Evolutionary conservation across 2,797 vertebrate genomes (phyloP).

Genomic region (Sebastes cheni): DNA sequence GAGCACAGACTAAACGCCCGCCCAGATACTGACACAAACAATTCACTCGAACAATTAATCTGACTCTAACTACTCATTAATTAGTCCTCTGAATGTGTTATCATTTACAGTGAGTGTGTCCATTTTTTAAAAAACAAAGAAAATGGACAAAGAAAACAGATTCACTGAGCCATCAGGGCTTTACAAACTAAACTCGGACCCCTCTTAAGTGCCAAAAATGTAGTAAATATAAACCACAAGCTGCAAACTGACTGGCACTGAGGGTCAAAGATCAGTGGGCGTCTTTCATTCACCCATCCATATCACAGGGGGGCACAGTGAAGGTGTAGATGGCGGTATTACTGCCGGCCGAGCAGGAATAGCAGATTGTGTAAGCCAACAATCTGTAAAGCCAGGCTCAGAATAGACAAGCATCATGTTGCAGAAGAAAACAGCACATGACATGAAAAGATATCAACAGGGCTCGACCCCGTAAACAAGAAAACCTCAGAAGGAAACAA

Average conservation of each 20-base stretch:
- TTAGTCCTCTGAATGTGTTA: neutral
- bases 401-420: constrained; percentile 79
- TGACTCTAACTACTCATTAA: constrained; percentile 8
- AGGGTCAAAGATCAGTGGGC: constrained; percentile 17
- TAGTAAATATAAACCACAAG: neutral
- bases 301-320: neutral
- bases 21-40: constrained; percentile 24
- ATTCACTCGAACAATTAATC: constrained; percentile 24
- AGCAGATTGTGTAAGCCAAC: constrained; percentile 51
- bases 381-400: constrained; percentile 64
- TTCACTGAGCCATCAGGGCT: neutral
- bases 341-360: constrained; percentile 46
- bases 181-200: neutral
- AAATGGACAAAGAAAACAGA: neutral
- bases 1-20: constrained; percentile 15
- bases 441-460: constrained; percentile 44
- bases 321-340: constrained; percentile 27
- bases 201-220: neutral
- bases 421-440: constrained; percentile 65
- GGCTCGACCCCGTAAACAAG: constrained; percentile 8
- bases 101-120: neutral
- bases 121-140: neutral
- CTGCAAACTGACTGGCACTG: neutral
- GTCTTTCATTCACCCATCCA: neutral
- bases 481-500: neutral